Conservation (phyloP, 2,797 vertebrate genomes). For the Halcyon badia region DNA sequence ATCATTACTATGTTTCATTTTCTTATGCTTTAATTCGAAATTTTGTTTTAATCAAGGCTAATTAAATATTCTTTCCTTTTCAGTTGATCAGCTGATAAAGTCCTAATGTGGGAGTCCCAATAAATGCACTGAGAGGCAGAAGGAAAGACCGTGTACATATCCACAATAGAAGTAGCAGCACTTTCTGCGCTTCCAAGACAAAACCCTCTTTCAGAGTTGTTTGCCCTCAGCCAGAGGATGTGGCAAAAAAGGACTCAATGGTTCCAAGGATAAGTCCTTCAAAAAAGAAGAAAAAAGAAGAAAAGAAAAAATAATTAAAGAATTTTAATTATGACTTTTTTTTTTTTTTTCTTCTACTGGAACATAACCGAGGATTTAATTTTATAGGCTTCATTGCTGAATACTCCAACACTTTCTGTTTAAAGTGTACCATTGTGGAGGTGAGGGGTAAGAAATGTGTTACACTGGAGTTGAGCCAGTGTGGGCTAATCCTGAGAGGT, state of each 20-base stretch:
- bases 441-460: neutral
- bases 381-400: neutral
- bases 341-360: neutral
- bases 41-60: neutral
- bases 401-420: neutral
- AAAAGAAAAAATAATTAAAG: neutral
- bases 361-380: neutral
- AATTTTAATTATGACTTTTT: neutral
- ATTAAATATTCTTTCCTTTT: neutral
- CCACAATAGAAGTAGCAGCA: neutral
- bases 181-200: neutral
- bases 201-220: neutral
- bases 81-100: neutral
- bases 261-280: neutral
- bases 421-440: neutral
- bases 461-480: neutral
- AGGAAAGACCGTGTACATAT: neutral
- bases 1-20: neutral
- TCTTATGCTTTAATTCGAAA: neutral
- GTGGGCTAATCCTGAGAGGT: neutral
- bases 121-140: neutral
- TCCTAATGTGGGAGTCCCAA: neutral
- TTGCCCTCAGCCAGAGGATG: neutral
- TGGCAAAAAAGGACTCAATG: neutral
- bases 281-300: neutral